Base-by-base conservation (phyloP, 2,888 invertebrate genomes). In the Autographa gamma region DNA sequence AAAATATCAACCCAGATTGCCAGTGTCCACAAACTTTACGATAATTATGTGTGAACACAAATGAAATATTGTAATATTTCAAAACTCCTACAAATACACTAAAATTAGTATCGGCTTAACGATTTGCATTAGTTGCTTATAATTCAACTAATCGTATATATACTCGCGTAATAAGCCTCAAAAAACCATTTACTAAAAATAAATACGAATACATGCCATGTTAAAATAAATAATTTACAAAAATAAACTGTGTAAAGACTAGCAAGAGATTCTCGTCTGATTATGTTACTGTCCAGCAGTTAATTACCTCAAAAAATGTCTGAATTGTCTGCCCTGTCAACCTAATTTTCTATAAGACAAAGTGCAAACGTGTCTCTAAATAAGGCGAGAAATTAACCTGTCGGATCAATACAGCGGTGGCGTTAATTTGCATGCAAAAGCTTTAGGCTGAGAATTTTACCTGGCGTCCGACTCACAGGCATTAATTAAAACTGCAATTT, bases 401-500 rank as follows among this genome's bases (percentile, higher is more conserved):
- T 73, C 71, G 71, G 81, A 80, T 84, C 85, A 81, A 85, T 87
- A 77, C 75, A 66, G 79, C 67, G 84, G 77, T 79, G 80, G 77
- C 78, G 83, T 82, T 83, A 87, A 91, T 91, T 90, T 90, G 89
- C 90, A 90, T 90, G 81, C 80, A 77, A 89, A 89, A 90, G 89
- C 86, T 79, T 43, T 73, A 79, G 80, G 87, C 75, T 80, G 85
- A 85, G 81, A 86, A 83, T 88, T 87, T 90, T 68, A 73, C 71
- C 71, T 87, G 80, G 75, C 81, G 68, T 72, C 71, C 80, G 85
- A 48, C 79, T 80, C 81, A 82, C 81, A 81, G 80, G 85, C 86
- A 86, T 88, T 90, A 87, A 90, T 91, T 91, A 89, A 90, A 90
- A 88, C 79, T 86, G 87, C 84, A 90, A 88, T 90, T 89, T 89